These are phyloP conservation scores for Mesorhabditis sp. DNA, from an alignment of 2,888 invertebrate genomes.

Conservation along the genomic window DNA sequence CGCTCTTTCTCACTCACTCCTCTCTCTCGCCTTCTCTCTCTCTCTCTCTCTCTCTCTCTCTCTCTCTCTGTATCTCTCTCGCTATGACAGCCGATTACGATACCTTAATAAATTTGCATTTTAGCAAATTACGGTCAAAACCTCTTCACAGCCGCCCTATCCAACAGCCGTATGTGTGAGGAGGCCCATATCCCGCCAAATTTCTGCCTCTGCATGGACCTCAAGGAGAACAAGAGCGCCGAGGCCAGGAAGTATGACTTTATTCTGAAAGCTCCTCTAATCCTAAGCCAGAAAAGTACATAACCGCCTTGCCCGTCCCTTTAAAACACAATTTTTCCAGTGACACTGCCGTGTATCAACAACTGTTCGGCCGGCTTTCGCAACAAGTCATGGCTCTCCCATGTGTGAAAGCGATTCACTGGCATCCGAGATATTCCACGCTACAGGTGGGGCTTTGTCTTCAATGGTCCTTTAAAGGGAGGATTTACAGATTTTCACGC, in stretches of 20 bases:
- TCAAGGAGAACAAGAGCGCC: background rate
- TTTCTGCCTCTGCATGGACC: conserved; percentile 7
- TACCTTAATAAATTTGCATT: background rate
- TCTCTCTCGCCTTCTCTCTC: no score
- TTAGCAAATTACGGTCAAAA: background rate
- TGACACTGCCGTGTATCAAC: background rate
- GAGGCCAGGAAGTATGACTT: background rate
- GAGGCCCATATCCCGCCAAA: conserved; percentile 1
- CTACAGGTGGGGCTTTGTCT: background rate
- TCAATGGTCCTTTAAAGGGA: background rate
- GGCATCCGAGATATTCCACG: background rate
- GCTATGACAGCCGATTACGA: no score
- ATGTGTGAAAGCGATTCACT: background rate
- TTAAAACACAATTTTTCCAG: background rate
- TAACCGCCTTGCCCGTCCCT: background rate
- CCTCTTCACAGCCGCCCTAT: background rate
- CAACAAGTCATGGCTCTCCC: background rate
- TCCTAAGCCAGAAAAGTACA: background rate
- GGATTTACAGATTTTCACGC: background rate
- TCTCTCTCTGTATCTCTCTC: no score
- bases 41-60: no score
- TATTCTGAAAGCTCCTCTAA: background rate
- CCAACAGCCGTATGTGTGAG: background rate
- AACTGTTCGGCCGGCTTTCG: background rate
- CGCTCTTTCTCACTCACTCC: no score